phyloP scores from a whole-genome alignment of 1,140 invertebrate species.

The Zaprionus inermis region DNA sequence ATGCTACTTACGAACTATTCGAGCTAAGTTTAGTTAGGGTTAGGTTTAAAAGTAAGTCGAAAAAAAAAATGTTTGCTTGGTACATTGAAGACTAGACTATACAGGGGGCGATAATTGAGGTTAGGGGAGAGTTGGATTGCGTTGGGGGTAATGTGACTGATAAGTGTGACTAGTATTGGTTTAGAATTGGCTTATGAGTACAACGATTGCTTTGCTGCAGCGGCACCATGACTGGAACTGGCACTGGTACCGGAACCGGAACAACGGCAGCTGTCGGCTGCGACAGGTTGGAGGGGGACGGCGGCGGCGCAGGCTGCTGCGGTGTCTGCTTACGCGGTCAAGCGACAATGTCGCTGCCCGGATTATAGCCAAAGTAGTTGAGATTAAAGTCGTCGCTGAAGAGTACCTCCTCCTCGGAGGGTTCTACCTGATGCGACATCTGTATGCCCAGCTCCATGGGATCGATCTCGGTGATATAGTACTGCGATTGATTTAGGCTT shows the following conservation, averaged over 20 bases:
- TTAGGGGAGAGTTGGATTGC: too few species aligned
- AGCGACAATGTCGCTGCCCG: conserved; percentile 81
- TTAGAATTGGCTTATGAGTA: conserved; percentile 75
- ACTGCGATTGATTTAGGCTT: conserved; percentile 60
- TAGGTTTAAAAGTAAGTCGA: conserved; percentile 29
- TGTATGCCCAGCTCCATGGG: conserved; percentile 83
- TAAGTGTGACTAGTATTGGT: conserved; percentile 76
- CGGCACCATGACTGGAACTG: conserved; percentile 19
- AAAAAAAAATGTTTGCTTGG: conserved; percentile 54
- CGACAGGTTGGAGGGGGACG: neutral
- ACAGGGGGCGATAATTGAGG: conserved; percentile 32
- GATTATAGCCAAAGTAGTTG: conserved; percentile 83
- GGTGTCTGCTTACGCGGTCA: conserved; percentile 64
- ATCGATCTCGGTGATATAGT: conserved; percentile 83
- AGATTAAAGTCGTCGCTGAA: conserved; percentile 84
- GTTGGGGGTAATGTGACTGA: neutral
- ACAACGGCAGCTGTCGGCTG: conserved; percentile 4
- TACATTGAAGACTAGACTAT: conserved; percentile 78
- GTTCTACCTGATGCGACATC: conserved; percentile 75
- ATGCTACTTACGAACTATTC: conserved; percentile 43
- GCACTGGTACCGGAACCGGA: neutral
- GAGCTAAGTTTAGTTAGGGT: conserved; percentile 36
- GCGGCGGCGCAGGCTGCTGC: neutral
- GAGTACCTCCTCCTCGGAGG: conserved; percentile 79
- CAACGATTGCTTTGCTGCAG: conserved; percentile 55